phyloP scores from a whole-genome alignment of 2,888 invertebrate genomes.

The Chydorus sphaericus region DNA sequence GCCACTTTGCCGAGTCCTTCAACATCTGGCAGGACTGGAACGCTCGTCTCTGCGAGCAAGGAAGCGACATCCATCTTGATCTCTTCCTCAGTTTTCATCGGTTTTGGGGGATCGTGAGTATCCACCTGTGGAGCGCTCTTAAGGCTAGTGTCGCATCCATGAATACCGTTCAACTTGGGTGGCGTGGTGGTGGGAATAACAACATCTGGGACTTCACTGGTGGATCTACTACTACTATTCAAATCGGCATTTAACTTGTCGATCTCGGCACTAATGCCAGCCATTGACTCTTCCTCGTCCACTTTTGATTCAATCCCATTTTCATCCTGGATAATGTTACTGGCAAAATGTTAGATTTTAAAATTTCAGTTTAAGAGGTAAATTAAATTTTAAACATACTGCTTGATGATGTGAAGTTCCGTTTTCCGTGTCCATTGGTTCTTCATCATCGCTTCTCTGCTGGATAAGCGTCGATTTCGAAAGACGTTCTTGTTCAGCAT shows the following conservation, averaged over 20 bases:
- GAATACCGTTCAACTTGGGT: background rate
- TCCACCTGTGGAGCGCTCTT: background rate
- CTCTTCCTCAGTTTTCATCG: background rate
- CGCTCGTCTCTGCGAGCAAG: background rate
- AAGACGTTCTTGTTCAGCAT: background rate
- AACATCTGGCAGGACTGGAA: background rate
- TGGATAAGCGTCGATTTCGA: background rate
- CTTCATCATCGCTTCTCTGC: slow-evolving; percentile 8
- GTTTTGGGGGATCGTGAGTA: background rate
- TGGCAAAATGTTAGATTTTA: too few species aligned
- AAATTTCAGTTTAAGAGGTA: too few species aligned
- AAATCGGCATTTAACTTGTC: background rate
- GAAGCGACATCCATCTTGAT: background rate
- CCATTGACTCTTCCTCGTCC: background rate
- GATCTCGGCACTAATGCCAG: slow-evolving; percentile 1
- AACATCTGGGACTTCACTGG: too few species aligned
- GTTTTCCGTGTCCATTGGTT: background rate
- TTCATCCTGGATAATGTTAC: too few species aligned
- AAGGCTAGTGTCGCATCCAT: background rate
- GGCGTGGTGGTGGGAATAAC: background rate
- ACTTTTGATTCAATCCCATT: too few species aligned
- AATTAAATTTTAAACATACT: too few species aligned
- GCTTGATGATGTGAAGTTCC: too few species aligned
- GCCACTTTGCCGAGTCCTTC: background rate
- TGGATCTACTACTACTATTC: too few species aligned